A percentile compares a stretch with the other conserved stretches of the same genome.
These are phyloP conservation scores for Ceriagrion tenellum DNA, from an alignment of 2,888 invertebrate genomes.

Conservation along the genomic window DNA sequence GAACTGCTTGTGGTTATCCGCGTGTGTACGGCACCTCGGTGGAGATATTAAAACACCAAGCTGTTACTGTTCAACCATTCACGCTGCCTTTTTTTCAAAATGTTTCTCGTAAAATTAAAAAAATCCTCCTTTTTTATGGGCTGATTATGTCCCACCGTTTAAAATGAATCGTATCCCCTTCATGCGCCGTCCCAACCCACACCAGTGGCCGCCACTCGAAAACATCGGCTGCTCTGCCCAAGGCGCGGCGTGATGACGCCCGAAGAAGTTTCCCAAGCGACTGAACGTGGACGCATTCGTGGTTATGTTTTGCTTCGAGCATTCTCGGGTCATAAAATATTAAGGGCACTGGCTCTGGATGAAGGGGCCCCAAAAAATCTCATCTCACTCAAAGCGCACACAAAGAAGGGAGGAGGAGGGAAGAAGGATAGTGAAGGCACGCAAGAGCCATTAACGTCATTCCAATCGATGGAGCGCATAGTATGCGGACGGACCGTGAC, in stretches of 20 bases:
- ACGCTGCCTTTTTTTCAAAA: not conserved
- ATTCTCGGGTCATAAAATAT: constrained; percentile 22
- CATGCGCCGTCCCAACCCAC: not conserved
- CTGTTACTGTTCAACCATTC: not conserved
- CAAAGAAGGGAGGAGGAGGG: not conserved
- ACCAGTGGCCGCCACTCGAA: not conserved
- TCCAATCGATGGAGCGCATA: not conserved
- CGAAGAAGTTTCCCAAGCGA: not conserved
- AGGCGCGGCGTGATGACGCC: not conserved
- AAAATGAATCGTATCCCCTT: not conserved
- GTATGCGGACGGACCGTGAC: not conserved
- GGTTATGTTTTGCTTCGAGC: constrained; percentile 27
- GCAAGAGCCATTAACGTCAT: not conserved
- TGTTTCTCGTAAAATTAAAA: not conserved
- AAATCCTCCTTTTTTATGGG: not conserved
- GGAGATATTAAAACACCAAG: not conserved
- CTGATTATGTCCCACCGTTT: not conserved
- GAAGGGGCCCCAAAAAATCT: not conserved
- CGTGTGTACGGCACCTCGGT: not conserved
- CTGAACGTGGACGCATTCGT: not conserved
- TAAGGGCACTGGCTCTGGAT: not conserved
- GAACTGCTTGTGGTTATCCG: not conserved
- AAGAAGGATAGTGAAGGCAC: not conserved
- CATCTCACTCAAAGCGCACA: not conserved
- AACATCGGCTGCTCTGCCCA: not conserved